Evolutionary conservation across 2,113 vertebrate genomes (phyloP).

Genomic region (Amblyopsis rosae): DNA sequence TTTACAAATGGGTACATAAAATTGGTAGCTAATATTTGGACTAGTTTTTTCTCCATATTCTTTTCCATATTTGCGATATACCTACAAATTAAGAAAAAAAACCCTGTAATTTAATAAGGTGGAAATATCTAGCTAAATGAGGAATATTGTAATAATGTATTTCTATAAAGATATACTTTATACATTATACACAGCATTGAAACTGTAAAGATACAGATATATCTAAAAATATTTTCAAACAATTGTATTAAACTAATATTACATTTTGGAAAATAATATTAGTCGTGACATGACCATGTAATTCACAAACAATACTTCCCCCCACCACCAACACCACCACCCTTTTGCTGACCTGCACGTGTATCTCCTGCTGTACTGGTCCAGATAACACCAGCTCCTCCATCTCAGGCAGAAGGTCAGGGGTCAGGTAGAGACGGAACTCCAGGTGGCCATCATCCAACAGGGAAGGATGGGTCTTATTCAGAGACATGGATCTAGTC

Average conservation of each 20-base stretch:
- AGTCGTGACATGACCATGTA: too few species aligned
- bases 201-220: too few species aligned
- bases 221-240: too few species aligned
- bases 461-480: conserved; percentile 80
- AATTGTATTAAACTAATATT: too few species aligned
- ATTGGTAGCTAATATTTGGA: conserved; percentile 88
- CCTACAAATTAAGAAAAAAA: conserved; percentile 65
- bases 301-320: too few species aligned
- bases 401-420: conserved; percentile 80
- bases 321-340: too few species aligned
- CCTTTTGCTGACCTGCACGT: conserved; percentile 82
- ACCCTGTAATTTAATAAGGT: neutral
- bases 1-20: conserved; percentile 71
- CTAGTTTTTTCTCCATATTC: conserved; percentile 84
- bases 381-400: conserved; percentile 85
- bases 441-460: conserved; percentile 83
- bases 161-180: too few species aligned
- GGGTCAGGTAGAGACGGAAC: conserved; percentile 82
- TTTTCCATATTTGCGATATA: conserved; percentile 86
- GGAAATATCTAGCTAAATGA: neutral
- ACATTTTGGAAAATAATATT: too few species aligned
- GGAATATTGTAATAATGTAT: too few species aligned
- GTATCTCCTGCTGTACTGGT: conserved; percentile 75
- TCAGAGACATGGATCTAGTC: conserved; percentile 72
- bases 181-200: too few species aligned